Base-by-base conservation (phyloP, 37 sponge, comb jelly and placozoan genomes). In the Beroe ovata region DNA sequence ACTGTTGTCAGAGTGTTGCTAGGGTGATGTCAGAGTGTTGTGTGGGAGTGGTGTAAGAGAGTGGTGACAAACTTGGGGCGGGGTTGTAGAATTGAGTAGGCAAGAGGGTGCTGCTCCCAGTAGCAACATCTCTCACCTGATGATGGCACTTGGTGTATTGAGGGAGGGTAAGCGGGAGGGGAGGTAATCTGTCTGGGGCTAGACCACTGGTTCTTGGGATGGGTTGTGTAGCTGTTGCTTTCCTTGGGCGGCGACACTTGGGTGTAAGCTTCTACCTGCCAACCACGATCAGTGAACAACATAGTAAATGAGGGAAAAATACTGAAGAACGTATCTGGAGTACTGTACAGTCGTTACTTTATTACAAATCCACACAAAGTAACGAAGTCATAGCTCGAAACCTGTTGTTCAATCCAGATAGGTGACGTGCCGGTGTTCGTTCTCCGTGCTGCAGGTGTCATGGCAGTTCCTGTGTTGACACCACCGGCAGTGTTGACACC, bases 91-190 rank as follows among this genome's bases (percentile, higher is more conserved):
- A n/a, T n/a, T n/a, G n/a, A n/a, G n/a, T n/a, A n/a, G n/a, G n/a
- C n/a, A n/a, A n/a, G n/a, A n/a, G n/a, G n/a, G n/a, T n/a, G n/a
- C n/a, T n/a, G n/a, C n/a, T n/a, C n/a, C n/a, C n/a, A n/a, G n/a
- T n/a, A n/a, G n/a, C n/a, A n/a, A 47, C 54, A 47, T 6, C 54
- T 16, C 54, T 16, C 4, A 66, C 69, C 54, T 77, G 84, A 39
- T 21, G 84, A 39, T 0, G 84, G 84, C 1, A 36, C 54, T 16
- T 36, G 26, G 47, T 40, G 41, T 6, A 77, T 77, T 14, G 84
- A 77, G 47, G 84, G 84, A 38, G 84, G 84, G 84, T 42, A 54
- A 25, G 84, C 84, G 20, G 84, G 84, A 39, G 84, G 84, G 28
- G 84, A 77, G 26, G 22, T 77, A 23, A 77, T 25, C 54, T 42